Percentiles rank a stretch among this genome's conserved stretches.
These are phyloP conservation scores for Channa striata DNA, from an alignment of 2,797 vertebrate genomes.

Conservation along the genomic window DNA sequence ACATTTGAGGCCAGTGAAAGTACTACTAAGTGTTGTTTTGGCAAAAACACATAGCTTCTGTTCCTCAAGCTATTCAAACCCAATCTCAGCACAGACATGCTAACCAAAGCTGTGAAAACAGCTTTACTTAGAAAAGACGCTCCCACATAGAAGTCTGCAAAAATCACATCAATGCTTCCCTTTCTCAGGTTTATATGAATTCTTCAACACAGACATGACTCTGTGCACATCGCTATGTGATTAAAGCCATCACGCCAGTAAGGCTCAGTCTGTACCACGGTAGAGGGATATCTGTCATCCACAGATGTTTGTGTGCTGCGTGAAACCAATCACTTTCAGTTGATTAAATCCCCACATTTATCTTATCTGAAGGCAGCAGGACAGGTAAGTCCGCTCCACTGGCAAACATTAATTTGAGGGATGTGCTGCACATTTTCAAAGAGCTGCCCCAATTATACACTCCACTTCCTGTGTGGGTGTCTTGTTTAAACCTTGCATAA, in stretches of 20 bases:
- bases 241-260: conserved; percentile 34
- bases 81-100: conserved; percentile 33
- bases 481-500: conserved; percentile 31
- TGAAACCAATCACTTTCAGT: conserved; percentile 58
- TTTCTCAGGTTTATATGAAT: conserved; percentile 28
- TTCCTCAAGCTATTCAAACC: conserved; percentile 27
- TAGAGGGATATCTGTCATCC: conserved; percentile 49
- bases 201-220: conserved; percentile 25
- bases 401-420: conserved; percentile 56
- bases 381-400: conserved; percentile 59
- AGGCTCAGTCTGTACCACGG: conserved; percentile 20
- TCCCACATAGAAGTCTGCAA: conserved; percentile 41
- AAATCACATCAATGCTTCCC: conserved; percentile 34
- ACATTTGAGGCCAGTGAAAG: conserved; percentile 21
- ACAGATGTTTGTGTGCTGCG: conserved; percentile 53
- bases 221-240: conserved; percentile 29
- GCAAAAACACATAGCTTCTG: conserved; percentile 30
- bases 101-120: conserved; percentile 40
- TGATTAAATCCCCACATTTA: conserved; percentile 61
- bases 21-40: conserved; percentile 41
- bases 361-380: conserved; percentile 70
- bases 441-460: conserved; percentile 48
- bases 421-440: conserved; percentile 58
- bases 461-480: conserved; percentile 57
- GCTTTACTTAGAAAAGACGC: conserved; percentile 42